Evolutionary conservation across 2,797 vertebrate genomes (phyloP), one percentile per base, ranked within the genome.

Genomic region (Lagocephalus sceleratus): DNA sequence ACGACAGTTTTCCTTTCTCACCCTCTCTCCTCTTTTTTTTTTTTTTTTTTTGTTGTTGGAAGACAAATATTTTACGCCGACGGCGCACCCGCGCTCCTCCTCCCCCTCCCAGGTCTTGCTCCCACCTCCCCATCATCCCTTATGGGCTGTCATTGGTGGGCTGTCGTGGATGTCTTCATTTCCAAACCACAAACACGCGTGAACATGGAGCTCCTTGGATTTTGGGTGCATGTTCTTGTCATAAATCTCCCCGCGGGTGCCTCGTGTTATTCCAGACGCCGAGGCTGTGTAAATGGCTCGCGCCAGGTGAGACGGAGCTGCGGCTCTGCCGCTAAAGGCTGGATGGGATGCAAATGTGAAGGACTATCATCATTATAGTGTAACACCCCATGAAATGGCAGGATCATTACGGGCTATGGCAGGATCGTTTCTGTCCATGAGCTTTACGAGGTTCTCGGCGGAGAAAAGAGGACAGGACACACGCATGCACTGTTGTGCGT

Each of bases 361-460:
- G 93, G 89, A 89, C 93, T 93, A 95, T 95, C 92, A 93, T 97
- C 95, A 96, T 98, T 95, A 94, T 94, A 92, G 94, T 93, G 94
- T 96, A 98, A 98, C 95, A 96, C 91, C 93, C 94, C 96, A 95
- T 97, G 95, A 98, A 98, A 98, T 95, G 92, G 94, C 83, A 80
- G 91, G 89, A 94, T 95, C 94, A 95, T 96, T 94, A 95, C 91
- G 87, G 92, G 82, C 88, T 92, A 88, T 87, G 92, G 94, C 90
- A 82, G 91, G 88, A 93, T 95, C 94, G 94, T 96, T 93, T 95
- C 91, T 89, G 91, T 83, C 88, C 90, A 81, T 86, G 77, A 81
- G 79, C 92, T 94, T 94, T 94, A 94, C 91, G 92, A 93, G 92
- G 85, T 93, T 86, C 85, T 79, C 88, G 92, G 92, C 91, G 89